These are phyloP conservation scores for Plusia festucae DNA, from an alignment of 2,888 invertebrate genomes.

Conservation along the genomic window DNA sequence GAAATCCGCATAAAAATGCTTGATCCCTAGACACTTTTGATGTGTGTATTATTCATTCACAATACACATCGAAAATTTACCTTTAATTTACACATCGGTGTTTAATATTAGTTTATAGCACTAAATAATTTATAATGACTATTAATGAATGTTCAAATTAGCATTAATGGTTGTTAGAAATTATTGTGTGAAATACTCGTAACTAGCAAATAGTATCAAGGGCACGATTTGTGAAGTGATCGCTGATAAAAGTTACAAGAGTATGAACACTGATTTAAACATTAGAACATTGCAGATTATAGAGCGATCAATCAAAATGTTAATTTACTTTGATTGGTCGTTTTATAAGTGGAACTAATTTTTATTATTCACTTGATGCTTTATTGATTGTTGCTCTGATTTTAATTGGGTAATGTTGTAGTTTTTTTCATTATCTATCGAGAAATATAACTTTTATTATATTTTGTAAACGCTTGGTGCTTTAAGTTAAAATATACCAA, in stretches of 20 bases:
- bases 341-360: neutral
- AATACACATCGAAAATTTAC: neutral
- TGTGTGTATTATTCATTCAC: too few species aligned
- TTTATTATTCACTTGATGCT: neutral
- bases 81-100: neutral
- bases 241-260: neutral
- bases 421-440: too few species aligned
- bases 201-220: constrained; percentile 28
- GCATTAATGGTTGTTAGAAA: neutral
- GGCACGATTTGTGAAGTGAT: neutral
- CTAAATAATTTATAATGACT: neutral
- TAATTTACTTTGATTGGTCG: neutral
- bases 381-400: neutral
- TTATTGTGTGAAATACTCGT: constrained; percentile 5
- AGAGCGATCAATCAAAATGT: neutral
- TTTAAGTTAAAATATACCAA: too few species aligned
- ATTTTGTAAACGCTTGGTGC: too few species aligned
- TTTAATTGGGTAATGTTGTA: neutral
- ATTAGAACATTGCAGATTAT: neutral
- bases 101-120: neutral
- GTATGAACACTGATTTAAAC: constrained; percentile 15
- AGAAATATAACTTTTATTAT: too few species aligned
- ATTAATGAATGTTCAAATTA: neutral
- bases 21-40: too few species aligned
- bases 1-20: too few species aligned